phyloP scores from a whole-genome alignment of 2,888 invertebrate species.

The Penaeus monodon region DNA sequence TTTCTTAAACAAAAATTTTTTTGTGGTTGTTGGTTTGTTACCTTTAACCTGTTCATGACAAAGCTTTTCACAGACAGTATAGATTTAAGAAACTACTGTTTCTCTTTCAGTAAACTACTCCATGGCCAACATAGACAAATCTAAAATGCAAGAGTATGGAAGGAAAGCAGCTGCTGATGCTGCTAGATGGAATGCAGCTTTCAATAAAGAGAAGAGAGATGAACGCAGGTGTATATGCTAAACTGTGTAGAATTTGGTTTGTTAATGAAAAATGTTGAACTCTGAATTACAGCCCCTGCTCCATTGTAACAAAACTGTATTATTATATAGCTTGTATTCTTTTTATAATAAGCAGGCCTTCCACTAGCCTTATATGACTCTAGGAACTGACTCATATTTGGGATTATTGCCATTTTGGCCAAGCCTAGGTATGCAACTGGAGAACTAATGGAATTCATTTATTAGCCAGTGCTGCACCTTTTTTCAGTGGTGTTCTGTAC shows the following conservation, averaged over 20 bases:
- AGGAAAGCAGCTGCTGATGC: constrained; percentile 88
- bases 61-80: background rate
- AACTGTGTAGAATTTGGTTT: background rate
- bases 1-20: no score
- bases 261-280: no score
- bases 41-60: background rate
- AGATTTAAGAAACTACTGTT: background rate
- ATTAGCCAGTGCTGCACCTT: no score
- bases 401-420: no score
- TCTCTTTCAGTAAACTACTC: constrained; percentile 58
- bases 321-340: background rate
- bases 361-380: no score
- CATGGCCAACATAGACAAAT: constrained; percentile 67
- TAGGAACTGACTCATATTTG: no score
- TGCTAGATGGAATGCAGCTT: constrained; percentile 87
- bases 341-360: background rate
- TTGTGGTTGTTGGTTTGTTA: no score
- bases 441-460: no score
- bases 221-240: constrained; percentile 74
- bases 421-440: no score
- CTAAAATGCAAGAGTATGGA: constrained; percentile 76
- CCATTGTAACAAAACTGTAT: background rate
- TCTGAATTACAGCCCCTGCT: background rate
- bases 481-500: no score
- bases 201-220: constrained; percentile 82